Percentiles rank a stretch among this genome's conserved stretches.
These are phyloP conservation scores for Emberiza fucata DNA, from an alignment of 2,113 vertebrate genomes.

Conservation along the genomic window DNA sequence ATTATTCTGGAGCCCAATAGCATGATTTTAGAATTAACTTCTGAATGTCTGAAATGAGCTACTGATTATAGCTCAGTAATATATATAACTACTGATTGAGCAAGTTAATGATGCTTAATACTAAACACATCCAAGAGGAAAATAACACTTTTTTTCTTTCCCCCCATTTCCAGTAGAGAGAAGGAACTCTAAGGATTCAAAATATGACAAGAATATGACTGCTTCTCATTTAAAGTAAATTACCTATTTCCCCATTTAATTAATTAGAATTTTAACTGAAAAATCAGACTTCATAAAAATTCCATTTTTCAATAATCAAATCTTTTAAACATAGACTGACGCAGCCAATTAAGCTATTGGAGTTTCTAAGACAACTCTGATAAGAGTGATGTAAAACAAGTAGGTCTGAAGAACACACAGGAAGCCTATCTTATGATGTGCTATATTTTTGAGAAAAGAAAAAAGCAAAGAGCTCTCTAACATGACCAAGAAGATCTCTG, in stretches of 20 bases:
- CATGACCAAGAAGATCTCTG: not conserved
- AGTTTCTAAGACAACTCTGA: not conserved
- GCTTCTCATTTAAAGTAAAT: not conserved
- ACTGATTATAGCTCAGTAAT: too few species aligned
- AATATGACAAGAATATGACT: not conserved
- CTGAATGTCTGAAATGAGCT: not conserved
- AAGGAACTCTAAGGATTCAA: not conserved
- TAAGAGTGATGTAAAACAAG: not conserved
- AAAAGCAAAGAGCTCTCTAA: not conserved
- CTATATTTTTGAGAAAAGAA: not conserved
- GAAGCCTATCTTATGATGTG: not conserved
- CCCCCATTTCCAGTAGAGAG: not conserved
- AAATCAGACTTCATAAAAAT: not conserved
- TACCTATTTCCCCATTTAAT: not conserved
- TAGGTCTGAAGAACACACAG: not conserved
- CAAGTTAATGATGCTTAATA: not conserved
- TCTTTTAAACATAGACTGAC: not conserved
- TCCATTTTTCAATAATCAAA: not conserved
- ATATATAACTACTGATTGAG: not conserved
- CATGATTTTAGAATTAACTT: not conserved
- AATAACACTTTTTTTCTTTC: not conserved
- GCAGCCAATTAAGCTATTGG: not conserved
- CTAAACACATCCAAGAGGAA: not conserved
- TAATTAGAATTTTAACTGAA: not conserved
- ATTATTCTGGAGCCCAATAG: not conserved